Evolutionary conservation across 2,797 vertebrate species (phyloP).

Genomic region (Aphelocoma californica): DNA sequence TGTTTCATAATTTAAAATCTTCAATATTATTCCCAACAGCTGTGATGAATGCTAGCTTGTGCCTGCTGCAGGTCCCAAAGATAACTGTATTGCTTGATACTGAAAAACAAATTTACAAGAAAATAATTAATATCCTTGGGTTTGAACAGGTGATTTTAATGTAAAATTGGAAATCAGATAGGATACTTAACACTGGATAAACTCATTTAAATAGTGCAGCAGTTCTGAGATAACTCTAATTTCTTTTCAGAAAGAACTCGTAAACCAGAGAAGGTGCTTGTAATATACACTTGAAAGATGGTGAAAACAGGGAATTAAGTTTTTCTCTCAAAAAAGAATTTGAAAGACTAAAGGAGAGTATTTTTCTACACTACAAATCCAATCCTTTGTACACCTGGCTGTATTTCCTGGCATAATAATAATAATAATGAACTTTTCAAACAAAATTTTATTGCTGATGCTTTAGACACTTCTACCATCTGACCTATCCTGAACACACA

Average conservation of each 20-base stretch:
- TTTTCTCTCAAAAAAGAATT: neutral
- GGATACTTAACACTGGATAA: neutral
- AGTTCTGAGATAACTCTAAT: neutral
- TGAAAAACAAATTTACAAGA: neutral
- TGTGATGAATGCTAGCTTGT: neutral
- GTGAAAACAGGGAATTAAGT: neutral
- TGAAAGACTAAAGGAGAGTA: neutral
- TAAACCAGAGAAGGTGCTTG: neutral
- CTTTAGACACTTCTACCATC: neutral
- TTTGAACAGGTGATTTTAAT: neutral
- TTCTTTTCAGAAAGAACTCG: neutral
- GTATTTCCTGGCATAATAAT: neutral
- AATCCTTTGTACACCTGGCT: neutral
- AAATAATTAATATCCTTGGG: neutral
- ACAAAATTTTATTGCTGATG: neutral
- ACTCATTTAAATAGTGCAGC: neutral
- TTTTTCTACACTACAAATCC: neutral
- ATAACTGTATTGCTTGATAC: neutral
- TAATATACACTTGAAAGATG: neutral
- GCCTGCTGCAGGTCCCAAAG: neutral
- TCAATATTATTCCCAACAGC: neutral
- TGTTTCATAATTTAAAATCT: neutral
- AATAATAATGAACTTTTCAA: neutral
- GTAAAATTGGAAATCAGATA: conserved; percentile 9
- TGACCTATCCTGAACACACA: neutral